Percentiles rank a stretch among this genome's conserved stretches.
Conservation (phyloP, 2,888 invertebrate genomes). For the Drosophila algonquin region DNA sequence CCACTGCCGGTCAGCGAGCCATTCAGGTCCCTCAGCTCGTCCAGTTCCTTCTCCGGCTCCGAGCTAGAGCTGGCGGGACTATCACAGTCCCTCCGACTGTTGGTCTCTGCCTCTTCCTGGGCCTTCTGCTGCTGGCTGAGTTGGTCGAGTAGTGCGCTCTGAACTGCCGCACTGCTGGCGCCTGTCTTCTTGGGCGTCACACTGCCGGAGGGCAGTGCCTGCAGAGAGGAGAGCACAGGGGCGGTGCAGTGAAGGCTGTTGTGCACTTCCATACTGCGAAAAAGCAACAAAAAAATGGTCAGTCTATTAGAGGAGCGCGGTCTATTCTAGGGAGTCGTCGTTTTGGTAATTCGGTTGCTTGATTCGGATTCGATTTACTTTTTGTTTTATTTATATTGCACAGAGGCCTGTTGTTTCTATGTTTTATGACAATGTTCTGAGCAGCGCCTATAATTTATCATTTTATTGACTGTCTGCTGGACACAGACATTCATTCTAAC, state of each 20-base stretch:
- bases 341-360: not conserved
- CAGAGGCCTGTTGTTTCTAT: not conserved
- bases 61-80: slow-evolving; percentile 87
- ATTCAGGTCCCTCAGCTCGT: slow-evolving; percentile 85
- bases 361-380: not conserved
- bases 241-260: slow-evolving; percentile 75
- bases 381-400: not conserved
- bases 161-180: slow-evolving; percentile 42
- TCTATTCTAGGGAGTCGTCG: not conserved
- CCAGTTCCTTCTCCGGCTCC: slow-evolving; percentile 87
- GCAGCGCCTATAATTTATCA: not conserved
- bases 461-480: not conserved
- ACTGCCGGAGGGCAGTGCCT: slow-evolving; percentile 52
- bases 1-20: slow-evolving; percentile 74
- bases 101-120: slow-evolving; percentile 9
- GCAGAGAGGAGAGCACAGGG: slow-evolving; percentile 61
- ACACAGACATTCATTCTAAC: not conserved
- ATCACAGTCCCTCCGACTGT: slow-evolving; percentile 83
- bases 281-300: slow-evolving; percentile 2
- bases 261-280: slow-evolving; percentile 82
- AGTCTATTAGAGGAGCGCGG: not conserved
- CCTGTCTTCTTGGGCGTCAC: slow-evolving; percentile 50
- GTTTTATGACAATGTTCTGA: not conserved
- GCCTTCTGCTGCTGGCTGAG: slow-evolving; percentile 43
- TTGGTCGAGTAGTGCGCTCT: slow-evolving; percentile 53